Percentiles rank a stretch among this genome's conserved stretches.
phyloP scores from a whole-genome alignment of 2,888 invertebrate species.

The Sesamia inferens region DNA sequence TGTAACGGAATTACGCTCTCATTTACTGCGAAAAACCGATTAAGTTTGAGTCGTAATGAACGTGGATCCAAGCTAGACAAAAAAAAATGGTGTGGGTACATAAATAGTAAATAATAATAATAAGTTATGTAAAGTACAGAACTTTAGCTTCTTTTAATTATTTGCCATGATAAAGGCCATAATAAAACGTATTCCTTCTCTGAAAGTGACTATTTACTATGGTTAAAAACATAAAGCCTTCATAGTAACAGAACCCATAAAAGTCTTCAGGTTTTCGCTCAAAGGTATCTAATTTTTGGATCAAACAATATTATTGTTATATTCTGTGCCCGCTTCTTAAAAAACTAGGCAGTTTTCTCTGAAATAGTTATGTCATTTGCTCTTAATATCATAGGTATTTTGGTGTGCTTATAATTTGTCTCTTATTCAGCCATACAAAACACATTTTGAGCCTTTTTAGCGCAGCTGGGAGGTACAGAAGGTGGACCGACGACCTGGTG shows the following conservation, averaged over 20 bases:
- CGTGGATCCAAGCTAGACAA: not conserved
- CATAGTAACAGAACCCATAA: not conserved
- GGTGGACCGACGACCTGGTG: too few relatives aligned
- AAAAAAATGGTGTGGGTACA: too few relatives aligned
- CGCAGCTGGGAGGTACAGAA: too few relatives aligned
- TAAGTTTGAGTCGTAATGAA: not conserved
- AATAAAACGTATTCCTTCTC: too few relatives aligned
- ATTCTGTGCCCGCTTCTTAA: not conserved
- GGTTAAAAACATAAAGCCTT: not conserved
- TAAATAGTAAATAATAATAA: too few relatives aligned
- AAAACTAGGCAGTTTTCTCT: constrained; percentile 7
- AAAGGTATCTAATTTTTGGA: constrained; percentile 4
- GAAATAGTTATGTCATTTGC: not conserved
- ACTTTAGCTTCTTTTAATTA: not conserved
- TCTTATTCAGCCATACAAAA: too few relatives aligned
- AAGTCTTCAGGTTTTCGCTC: not conserved
- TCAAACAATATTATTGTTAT: constrained; percentile 25
- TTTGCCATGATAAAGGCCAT: not conserved
- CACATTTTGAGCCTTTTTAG: too few relatives aligned
- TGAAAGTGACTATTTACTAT: not conserved
- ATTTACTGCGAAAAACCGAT: constrained; percentile 8
- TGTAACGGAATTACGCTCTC: constrained; percentile 18
- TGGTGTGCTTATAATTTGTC: not conserved
- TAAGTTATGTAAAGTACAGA: too few relatives aligned
- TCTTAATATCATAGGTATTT: constrained; percentile 11